These are phyloP conservation scores for Pristionchus mayeri DNA, from an alignment of 2,888 invertebrate species.

Conservation along the genomic window DNA sequence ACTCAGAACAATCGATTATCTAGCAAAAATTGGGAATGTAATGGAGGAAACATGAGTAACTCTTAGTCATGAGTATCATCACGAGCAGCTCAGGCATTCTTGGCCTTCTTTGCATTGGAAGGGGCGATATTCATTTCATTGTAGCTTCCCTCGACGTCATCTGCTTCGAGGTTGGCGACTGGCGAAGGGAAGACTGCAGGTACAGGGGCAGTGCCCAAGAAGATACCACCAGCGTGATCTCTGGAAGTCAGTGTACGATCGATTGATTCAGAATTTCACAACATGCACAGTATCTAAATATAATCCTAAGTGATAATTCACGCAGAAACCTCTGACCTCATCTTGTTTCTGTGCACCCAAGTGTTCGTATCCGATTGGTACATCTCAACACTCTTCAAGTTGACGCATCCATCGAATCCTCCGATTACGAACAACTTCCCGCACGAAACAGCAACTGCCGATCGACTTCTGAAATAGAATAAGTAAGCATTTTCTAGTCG, in stretches of 20 bases:
- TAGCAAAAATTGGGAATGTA: too few relatives aligned
- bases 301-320: too few relatives aligned
- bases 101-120: too few relatives aligned
- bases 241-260: slow-evolving; percentile 80
- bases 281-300: too few relatives aligned
- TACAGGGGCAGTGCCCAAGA: slow-evolving; percentile 86
- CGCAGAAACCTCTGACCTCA: slow-evolving; percentile 48
- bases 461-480: slow-evolving; percentile 63
- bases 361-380: slow-evolving; percentile 82
- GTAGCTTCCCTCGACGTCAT: too few relatives aligned
- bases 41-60: too few relatives aligned
- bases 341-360: slow-evolving; percentile 79
- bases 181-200: slow-evolving; percentile 50
- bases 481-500: too few relatives aligned
- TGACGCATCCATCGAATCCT: slow-evolving; percentile 82
- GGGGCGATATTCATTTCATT: too few relatives aligned
- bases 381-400: slow-evolving; percentile 87
- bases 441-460: slow-evolving; percentile 64
- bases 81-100: too few relatives aligned
- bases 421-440: slow-evolving; percentile 70
- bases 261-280: too few relatives aligned
- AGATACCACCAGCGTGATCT: slow-evolving; percentile 90
- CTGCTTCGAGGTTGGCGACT: not conserved
- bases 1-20: too few relatives aligned
- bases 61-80: too few relatives aligned